Conservation (phyloP, 2,888 invertebrate species). For the Phortica magna region DNA sequence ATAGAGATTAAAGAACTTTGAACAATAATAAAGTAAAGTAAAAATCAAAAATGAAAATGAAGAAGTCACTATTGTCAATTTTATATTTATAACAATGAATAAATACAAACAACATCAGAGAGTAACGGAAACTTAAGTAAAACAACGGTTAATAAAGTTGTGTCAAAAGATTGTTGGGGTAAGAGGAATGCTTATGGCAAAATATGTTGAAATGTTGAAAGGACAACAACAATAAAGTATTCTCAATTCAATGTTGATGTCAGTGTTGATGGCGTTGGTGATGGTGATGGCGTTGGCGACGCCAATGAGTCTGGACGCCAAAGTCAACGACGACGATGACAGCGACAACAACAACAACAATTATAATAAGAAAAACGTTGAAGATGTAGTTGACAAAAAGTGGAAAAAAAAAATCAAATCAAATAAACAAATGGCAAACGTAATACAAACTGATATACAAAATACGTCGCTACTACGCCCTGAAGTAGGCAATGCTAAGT, state of each 20-base stretch:
- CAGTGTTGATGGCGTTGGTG: no score
- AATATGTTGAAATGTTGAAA: slow-evolving; percentile 9
- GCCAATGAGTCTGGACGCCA: slow-evolving; percentile 19
- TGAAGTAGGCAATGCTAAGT: slow-evolving; percentile 6
- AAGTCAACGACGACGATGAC: not conserved
- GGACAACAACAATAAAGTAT: no score
- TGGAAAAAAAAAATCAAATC: not conserved
- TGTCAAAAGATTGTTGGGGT: not conserved
- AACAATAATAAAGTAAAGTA: slow-evolving; percentile 2
- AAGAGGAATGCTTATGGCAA: not conserved
- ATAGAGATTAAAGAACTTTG: slow-evolving; percentile 10
- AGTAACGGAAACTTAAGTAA: not conserved
- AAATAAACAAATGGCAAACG: slow-evolving; percentile 14
- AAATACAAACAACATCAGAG: not conserved
- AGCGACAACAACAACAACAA: not conserved
- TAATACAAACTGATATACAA: not conserved
- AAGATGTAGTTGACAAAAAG: no score
- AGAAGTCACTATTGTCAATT: slow-evolving; percentile 9
- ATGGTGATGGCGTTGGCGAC: not conserved
- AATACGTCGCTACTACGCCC: not conserved
- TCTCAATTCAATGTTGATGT: no score
- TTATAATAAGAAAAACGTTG: no score
- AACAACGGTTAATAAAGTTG: not conserved
- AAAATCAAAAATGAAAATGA: slow-evolving; percentile 19
- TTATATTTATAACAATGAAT: slow-evolving; percentile 11